Conservation (phyloP, 1,140 invertebrate species). For the Wiebesia pumilae region DNA sequence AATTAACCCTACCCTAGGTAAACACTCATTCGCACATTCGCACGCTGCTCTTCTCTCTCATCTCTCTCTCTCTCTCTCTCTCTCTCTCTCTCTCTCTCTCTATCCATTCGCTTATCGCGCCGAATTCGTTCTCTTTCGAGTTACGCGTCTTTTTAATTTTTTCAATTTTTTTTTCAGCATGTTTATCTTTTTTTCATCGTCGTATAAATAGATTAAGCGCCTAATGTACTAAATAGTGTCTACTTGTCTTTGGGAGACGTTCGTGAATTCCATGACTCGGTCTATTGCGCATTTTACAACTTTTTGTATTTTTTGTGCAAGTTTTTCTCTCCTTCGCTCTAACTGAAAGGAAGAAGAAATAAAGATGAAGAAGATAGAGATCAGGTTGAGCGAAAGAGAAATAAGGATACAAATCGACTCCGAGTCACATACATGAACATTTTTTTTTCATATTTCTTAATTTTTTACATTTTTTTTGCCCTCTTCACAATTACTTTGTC, state of each 20-base stretch:
- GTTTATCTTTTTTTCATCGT: slow-evolving; percentile 19
- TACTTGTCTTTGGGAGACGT: slow-evolving; percentile 42
- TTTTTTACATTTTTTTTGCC: slow-evolving; percentile 19
- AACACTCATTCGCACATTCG: slow-evolving; percentile 43
- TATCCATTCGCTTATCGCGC: slow-evolving; percentile 2
- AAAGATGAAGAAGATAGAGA: slow-evolving; percentile 44
- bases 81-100: background rate
- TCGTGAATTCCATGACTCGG: slow-evolving; percentile 23
- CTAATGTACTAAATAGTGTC: slow-evolving; percentile 38
- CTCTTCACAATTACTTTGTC: background rate
- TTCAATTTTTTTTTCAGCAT: background rate
- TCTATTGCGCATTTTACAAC: slow-evolving; percentile 15
- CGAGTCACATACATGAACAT: slow-evolving; percentile 26
- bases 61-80: background rate
- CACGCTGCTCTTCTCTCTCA: slow-evolving; percentile 18
- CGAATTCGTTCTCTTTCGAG: background rate
- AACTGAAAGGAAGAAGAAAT: slow-evolving; percentile 27
- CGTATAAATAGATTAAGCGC: slow-evolving; percentile 48
- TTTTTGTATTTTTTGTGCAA: slow-evolving; percentile 26
- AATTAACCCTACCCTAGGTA: slow-evolving; percentile 19
- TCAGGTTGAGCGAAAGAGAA: slow-evolving; percentile 20
- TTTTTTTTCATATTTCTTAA: slow-evolving; percentile 13
- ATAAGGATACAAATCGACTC: background rate
- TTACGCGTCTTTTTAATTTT: background rate
- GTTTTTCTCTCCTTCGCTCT: slow-evolving; percentile 21